These are phyloP conservation scores for Agraylea sexmaculata DNA, from an alignment of 1,140 invertebrate genomes.

Conservation along the genomic window DNA sequence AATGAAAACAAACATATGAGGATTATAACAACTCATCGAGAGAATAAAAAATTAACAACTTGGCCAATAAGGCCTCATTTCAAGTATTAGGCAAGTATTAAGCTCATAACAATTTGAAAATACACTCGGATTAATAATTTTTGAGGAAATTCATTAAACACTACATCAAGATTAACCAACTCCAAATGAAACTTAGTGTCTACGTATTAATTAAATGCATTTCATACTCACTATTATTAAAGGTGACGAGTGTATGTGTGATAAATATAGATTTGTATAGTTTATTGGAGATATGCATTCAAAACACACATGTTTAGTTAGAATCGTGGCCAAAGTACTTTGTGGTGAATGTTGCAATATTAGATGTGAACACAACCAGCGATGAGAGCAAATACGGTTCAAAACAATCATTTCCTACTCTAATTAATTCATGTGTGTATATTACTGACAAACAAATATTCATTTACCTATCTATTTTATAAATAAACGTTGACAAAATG, in stretches of 20 bases:
- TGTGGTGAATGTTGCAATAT: neutral
- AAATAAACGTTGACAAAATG: neutral
- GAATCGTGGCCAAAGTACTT: neutral
- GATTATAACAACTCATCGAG: neutral
- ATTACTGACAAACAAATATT: neutral
- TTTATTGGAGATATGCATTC: neutral
- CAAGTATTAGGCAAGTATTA: too few relatives aligned
- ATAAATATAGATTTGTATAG: too few relatives aligned
- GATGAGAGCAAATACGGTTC: too few relatives aligned
- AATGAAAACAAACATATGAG: neutral
- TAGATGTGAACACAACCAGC: neutral
- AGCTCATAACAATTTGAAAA: too few relatives aligned
- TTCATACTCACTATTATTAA: too few relatives aligned
- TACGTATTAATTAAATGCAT: too few relatives aligned
- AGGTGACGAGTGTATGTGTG: too few relatives aligned
- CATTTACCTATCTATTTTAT: constrained; percentile 1
- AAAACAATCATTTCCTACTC: neutral
- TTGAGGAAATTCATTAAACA: too few relatives aligned
- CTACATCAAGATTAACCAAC: too few relatives aligned
- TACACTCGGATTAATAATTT: too few relatives aligned
- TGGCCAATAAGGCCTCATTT: too few relatives aligned
- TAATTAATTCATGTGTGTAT: neutral
- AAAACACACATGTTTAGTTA: neutral
- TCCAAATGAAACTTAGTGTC: too few relatives aligned
- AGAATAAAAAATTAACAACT: constrained; percentile 1